Evolutionary conservation across 2,113 vertebrate species (phyloP).

Genomic region (Labeo rohita): DNA sequence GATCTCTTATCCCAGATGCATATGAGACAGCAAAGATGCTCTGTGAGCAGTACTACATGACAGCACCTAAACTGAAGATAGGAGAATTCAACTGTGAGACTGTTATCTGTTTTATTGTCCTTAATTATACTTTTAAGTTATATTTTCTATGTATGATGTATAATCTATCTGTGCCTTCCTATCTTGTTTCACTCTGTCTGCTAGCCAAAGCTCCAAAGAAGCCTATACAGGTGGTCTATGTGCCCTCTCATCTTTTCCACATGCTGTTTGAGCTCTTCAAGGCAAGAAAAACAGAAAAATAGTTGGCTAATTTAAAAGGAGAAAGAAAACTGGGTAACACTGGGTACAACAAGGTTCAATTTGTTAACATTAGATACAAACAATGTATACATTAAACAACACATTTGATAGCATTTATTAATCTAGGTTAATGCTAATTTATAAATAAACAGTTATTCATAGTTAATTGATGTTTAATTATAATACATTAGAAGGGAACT

Average conservation of each 20-base stretch:
- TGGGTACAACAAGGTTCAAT: background rate
- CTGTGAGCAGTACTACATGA: conserved; percentile 85
- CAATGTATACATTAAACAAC: background rate
- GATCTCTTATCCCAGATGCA: conserved; percentile 77
- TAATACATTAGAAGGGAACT: background rate
- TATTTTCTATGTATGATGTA: background rate
- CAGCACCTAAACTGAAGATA: conserved; percentile 82
- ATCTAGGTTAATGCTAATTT: background rate
- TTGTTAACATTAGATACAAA: background rate
- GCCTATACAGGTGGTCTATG: conserved; percentile 88
- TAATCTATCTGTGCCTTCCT: conserved; percentile 31
- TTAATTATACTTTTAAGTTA: background rate
- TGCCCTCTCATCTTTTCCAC: conserved; percentile 89
- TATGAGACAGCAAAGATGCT: conserved; percentile 90
- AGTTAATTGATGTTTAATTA: background rate
- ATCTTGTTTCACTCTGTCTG: conserved; percentile 44
- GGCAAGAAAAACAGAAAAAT: conserved; percentile 70
- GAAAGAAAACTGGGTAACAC: background rate
- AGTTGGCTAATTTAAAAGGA: background rate
- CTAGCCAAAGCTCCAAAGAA: conserved; percentile 84
- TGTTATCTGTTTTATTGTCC: background rate
- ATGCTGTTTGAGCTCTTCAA: conserved; percentile 92
- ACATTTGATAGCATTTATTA: background rate
- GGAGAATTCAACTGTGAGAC: conserved; percentile 84
- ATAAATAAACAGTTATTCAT: background rate